phyloP scores from a whole-genome alignment of 2,113 vertebrate species.

The Zapornia atra region DNA sequence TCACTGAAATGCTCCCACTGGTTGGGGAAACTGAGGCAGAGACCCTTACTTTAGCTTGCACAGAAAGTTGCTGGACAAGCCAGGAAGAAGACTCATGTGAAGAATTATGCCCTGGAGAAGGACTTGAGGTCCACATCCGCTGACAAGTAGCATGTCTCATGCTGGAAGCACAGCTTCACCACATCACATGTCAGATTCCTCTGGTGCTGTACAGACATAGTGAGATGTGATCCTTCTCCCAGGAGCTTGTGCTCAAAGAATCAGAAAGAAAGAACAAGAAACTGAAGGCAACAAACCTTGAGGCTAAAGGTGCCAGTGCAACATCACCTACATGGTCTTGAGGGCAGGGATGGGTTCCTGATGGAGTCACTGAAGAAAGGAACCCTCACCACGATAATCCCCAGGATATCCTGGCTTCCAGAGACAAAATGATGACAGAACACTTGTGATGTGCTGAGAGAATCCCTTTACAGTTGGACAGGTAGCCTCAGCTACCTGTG shows the following conservation, averaged over 20 bases:
- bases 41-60: not conserved
- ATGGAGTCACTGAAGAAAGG: not conserved
- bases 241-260: not conserved
- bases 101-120: not conserved
- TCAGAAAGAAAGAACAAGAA: not conserved
- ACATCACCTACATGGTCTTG: not conserved
- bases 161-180: not conserved
- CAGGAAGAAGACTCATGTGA: not conserved
- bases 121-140: not conserved
- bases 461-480: not conserved
- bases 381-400: not conserved
- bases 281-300: not conserved
- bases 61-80: not conserved
- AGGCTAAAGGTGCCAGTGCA: not conserved
- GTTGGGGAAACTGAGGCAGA: not conserved
- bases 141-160: accelerated
- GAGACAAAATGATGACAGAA: not conserved
- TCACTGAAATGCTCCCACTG: not conserved
- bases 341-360: not conserved
- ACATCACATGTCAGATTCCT: not conserved
- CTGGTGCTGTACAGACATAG: accelerated
- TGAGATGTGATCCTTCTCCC: not conserved
- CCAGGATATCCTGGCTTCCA: not conserved
- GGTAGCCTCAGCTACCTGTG: not conserved
- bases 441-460: not conserved